Conservation (phyloP, 2,888 invertebrate species). For the Noctua fimbriata region DNA sequence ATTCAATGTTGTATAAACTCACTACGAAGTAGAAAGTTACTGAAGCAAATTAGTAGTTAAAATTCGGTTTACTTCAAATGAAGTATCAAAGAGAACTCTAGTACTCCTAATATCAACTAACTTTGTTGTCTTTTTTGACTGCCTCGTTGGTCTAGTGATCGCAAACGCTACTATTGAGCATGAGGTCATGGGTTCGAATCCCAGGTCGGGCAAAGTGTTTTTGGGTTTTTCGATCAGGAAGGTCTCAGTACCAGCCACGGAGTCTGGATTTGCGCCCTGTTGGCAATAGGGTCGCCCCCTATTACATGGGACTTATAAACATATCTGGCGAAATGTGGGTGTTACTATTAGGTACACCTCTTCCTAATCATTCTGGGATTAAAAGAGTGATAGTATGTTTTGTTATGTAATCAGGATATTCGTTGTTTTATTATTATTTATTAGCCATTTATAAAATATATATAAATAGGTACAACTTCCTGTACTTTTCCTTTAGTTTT, state of each 20-base stretch:
- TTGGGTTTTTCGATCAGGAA: not conserved
- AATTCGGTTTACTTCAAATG: constrained; percentile 38
- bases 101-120: not conserved
- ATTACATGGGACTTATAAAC: too few species aligned
- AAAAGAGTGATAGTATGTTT: too few species aligned
- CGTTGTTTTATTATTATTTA: too few species aligned
- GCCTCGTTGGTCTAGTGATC: not conserved
- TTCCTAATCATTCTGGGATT: too few species aligned
- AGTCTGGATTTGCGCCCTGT: too few species aligned
- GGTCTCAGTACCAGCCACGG: not conserved
- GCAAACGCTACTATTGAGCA: not conserved
- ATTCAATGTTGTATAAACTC: constrained; percentile 40
- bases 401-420: too few species aligned
- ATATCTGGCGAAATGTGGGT: too few species aligned
- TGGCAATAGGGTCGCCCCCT: too few species aligned
- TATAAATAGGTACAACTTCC: not conserved
- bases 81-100: constrained; percentile 23
- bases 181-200: not conserved
- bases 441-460: too few species aligned
- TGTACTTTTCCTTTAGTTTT: not conserved
- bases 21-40: constrained; percentile 40
- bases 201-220: not conserved
- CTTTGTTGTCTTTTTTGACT: not conserved
- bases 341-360: too few species aligned
- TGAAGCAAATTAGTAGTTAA: constrained; percentile 34